Conservation (phyloP, 2,797 vertebrate genomes). For the Enteromius paludinosus region DNA sequence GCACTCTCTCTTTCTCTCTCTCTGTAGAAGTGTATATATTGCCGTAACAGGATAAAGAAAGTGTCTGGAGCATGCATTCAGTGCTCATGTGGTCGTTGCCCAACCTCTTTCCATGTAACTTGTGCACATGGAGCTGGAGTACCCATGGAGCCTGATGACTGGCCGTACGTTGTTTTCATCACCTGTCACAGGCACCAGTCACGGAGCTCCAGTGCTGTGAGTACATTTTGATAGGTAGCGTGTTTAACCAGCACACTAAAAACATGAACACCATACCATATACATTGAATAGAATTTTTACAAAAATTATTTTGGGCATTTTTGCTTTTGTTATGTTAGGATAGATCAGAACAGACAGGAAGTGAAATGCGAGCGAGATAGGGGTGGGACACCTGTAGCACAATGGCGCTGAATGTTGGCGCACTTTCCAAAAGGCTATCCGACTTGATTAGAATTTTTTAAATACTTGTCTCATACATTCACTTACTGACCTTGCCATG, state of each 20-base stretch:
- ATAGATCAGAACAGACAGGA: background rate
- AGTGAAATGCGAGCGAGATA: background rate
- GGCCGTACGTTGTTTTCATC: constrained; percentile 94
- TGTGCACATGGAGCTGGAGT: constrained; percentile 95
- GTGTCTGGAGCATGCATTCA: constrained; percentile 92
- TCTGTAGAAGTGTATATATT: constrained; percentile 82
- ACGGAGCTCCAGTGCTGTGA: constrained; percentile 85
- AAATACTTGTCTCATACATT: background rate
- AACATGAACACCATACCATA: background rate
- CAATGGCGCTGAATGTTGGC: background rate
- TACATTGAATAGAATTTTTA: background rate
- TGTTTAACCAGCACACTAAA: background rate
- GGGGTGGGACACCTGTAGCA: background rate
- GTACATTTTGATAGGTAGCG: constrained; percentile 44
- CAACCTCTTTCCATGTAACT: constrained; percentile 95
- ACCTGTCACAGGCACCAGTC: constrained; percentile 93
- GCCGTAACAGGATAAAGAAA: constrained; percentile 84
- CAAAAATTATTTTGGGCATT: background rate
- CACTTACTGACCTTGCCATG: background rate
- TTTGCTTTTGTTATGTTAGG: background rate
- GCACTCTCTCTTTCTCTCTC: background rate
- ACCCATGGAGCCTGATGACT: constrained; percentile 92
- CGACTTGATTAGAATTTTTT: background rate
- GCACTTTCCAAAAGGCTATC: background rate
- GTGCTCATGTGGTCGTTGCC: constrained; percentile 92